These are phyloP conservation scores for Musca vetustissima DNA, from an alignment of 1,140 invertebrate genomes.

Conservation along the genomic window DNA sequence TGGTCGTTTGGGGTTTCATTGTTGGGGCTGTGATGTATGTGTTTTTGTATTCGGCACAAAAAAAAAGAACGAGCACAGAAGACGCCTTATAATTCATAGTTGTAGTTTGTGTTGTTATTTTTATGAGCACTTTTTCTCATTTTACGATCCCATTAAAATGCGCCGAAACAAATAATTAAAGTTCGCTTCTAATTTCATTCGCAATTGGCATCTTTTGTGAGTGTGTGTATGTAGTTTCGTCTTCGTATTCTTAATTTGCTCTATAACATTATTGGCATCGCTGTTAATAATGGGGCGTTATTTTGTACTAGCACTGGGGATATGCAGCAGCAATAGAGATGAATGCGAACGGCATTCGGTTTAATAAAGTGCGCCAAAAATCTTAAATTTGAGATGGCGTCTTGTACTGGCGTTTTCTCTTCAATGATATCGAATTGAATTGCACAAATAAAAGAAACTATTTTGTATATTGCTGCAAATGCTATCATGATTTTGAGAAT, in stretches of 20 bases:
- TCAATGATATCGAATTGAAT: background rate
- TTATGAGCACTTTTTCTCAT: slow-evolving; percentile 12
- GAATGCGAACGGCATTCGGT: too few species aligned
- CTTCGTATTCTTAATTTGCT: too few species aligned
- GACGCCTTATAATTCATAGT: slow-evolving; percentile 20
- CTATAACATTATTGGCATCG: background rate
- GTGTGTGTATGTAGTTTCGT: too few species aligned
- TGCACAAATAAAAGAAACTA: background rate
- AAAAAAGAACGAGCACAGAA: background rate
- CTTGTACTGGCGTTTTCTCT: background rate
- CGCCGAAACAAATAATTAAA: slow-evolving; percentile 25
- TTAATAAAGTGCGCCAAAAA: background rate
- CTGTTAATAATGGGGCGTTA: slow-evolving; percentile 19
- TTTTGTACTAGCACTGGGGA: background rate
- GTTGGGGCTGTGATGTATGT: background rate
- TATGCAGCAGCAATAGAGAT: too few species aligned
- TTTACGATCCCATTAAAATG: slow-evolving; percentile 25
- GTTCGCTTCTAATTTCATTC: slow-evolving; percentile 19
- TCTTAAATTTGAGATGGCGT: slow-evolving; percentile 17
- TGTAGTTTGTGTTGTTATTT: background rate
- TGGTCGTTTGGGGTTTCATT: background rate
- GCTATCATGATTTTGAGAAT: background rate
- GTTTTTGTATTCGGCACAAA: background rate
- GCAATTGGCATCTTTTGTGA: slow-evolving; percentile 1
- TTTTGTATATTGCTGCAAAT: background rate